Evolutionary conservation across 2,888 invertebrate species (phyloP).

Genomic region (Pseudococcus viburni): DNA sequence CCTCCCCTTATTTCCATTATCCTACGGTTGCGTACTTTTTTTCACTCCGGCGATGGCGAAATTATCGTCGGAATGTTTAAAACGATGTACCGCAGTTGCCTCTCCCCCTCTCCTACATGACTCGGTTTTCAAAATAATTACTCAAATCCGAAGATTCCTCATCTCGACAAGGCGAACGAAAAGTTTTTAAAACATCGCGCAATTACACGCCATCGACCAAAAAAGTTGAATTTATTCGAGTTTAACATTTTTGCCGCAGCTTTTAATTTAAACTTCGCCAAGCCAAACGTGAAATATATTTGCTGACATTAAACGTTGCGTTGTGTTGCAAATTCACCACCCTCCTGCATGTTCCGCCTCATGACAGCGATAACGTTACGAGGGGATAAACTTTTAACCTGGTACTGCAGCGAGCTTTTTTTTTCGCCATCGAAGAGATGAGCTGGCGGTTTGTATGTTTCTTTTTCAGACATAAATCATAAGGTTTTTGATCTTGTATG

Average conservation of each 20-base stretch:
- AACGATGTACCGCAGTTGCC: not conserved
- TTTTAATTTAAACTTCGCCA: conserved; percentile 39
- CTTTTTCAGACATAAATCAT: too few relatives aligned
- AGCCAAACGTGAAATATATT: conserved; percentile 36
- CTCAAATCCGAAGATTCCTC: conserved; percentile 34
- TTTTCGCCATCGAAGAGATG: too few relatives aligned
- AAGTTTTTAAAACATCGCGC: conserved; percentile 32
- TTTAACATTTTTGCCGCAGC: conserved; percentile 39
- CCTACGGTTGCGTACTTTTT: not conserved
- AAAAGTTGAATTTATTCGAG: conserved; percentile 33
- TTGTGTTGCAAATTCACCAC: not conserved
- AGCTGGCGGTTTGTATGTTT: too few relatives aligned
- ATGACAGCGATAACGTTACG: too few relatives aligned
- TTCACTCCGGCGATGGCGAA: not conserved
- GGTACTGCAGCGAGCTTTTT: not conserved
- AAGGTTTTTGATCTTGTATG: too few relatives aligned
- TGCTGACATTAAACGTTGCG: conserved; percentile 20
- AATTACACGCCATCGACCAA: conserved; percentile 36
- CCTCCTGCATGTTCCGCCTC: not conserved
- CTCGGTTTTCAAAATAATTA: conserved; percentile 32
- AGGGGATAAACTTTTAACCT: not conserved
- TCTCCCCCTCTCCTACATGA: not conserved
- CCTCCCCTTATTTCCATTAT: not conserved
- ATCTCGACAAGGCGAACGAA: conserved; percentile 16
- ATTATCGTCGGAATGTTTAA: conserved; percentile 27